A percentile compares a stretch with the other conserved stretches of the same genome.
Conservation (phyloP, 2,888 invertebrate genomes). For the Atethmia centrago region DNA sequence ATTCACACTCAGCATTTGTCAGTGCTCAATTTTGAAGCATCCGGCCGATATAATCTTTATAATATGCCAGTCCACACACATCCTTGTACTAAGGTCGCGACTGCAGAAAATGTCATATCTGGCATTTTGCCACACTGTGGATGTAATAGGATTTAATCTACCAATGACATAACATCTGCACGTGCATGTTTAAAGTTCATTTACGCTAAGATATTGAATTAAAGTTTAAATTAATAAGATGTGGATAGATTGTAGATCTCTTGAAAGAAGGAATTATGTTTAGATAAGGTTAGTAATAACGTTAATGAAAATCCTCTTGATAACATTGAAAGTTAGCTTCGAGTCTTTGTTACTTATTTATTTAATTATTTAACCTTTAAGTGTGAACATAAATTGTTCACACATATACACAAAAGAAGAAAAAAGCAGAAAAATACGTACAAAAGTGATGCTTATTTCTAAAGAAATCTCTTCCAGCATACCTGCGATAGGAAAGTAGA, state of each 20-base stretch:
- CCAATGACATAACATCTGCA: constrained; percentile 32
- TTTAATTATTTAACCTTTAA: too few species aligned
- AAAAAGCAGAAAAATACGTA: too few species aligned
- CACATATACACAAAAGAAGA: too few species aligned
- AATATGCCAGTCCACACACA: constrained; percentile 42
- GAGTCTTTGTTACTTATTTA: too few species aligned
- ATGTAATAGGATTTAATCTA: constrained; percentile 35
- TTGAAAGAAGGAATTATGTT: not conserved
- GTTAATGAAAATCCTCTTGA: too few species aligned
- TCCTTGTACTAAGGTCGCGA: constrained; percentile 47
- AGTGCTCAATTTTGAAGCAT: constrained; percentile 46
- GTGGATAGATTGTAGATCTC: not conserved
- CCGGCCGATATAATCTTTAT: constrained; percentile 52
- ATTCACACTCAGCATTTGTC: constrained; percentile 43
- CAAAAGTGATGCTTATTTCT: too few species aligned
- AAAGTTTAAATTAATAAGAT: constrained; percentile 19
- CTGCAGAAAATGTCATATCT: constrained; percentile 35
- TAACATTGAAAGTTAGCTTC: not conserved
- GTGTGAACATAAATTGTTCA: too few species aligned
- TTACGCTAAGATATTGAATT: constrained; percentile 23
- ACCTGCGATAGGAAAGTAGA: too few species aligned
- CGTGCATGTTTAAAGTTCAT: constrained; percentile 39
- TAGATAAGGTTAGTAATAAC: too few species aligned
- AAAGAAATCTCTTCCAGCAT: too few species aligned
- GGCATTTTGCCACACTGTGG: constrained; percentile 38